Conservation (phyloP, 2,888 invertebrate species). For the Belgica antarctica region DNA sequence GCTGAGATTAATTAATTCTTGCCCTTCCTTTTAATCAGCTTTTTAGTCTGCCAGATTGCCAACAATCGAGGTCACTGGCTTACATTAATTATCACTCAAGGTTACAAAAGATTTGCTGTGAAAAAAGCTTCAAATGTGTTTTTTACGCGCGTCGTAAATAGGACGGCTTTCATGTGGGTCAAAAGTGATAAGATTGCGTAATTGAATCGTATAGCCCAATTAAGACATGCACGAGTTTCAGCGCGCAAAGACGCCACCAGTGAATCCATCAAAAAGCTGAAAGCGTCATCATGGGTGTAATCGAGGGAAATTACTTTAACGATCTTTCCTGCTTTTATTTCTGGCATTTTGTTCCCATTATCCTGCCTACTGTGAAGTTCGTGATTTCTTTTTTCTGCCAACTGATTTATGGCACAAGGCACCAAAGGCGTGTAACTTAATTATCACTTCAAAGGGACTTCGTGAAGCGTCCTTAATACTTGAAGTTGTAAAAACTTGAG, state of each 20-base stretch:
- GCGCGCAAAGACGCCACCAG: background rate
- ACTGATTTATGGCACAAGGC: constrained; percentile 31
- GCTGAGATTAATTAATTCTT: background rate
- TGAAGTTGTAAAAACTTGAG: background rate
- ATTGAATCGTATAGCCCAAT: constrained; percentile 14
- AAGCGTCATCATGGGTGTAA: background rate
- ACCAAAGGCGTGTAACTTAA: constrained; percentile 34
- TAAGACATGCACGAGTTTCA: background rate
- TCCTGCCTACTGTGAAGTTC: background rate
- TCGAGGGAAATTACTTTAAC: constrained; percentile 1
- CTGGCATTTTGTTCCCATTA: background rate
- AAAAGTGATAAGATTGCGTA: background rate
- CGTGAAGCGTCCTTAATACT: background rate
- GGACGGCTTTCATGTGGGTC: background rate
- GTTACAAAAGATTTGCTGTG: background rate
- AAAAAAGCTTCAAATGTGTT: background rate
- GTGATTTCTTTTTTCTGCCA: background rate
- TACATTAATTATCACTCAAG: background rate
- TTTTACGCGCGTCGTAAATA: background rate
- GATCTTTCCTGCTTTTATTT: background rate
- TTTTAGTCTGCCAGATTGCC: constrained; percentile 1
- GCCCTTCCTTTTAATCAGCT: background rate
- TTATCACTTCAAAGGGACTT: constrained; percentile 29
- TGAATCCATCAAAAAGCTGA: constrained; percentile 10
- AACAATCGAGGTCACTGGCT: background rate